Conservation (phyloP, 2,888 invertebrate species). For the Micropterix aruncella region DNA sequence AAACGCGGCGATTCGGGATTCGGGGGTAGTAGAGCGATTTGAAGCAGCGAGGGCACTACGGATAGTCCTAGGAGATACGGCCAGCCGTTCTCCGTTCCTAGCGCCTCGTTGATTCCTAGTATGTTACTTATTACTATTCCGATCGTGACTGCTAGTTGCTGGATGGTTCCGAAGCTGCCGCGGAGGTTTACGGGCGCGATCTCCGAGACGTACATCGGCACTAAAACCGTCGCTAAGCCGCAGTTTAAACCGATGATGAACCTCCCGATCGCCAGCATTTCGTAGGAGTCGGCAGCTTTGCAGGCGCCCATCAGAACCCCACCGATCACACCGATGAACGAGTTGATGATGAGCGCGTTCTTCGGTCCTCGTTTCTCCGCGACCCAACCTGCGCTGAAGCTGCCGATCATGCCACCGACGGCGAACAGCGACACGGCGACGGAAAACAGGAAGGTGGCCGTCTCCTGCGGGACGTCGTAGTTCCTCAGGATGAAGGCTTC, state of each 20-base stretch:
- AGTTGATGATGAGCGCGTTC: constrained; percentile 49
- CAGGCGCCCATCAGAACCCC: constrained; percentile 54
- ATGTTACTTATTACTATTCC: constrained; percentile 31
- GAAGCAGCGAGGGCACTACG: constrained; percentile 26
- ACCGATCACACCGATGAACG: constrained; percentile 47
- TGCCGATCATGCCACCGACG: constrained; percentile 67
- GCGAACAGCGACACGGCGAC: constrained; percentile 64
- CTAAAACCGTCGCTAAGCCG: constrained; percentile 41
- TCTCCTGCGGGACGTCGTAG: constrained; percentile 29
- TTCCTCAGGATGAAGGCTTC: constrained; percentile 44
- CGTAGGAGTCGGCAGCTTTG: constrained; percentile 45
- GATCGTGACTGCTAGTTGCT: constrained; percentile 34
- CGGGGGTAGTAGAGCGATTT: constrained; percentile 27
- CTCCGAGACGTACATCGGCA: constrained; percentile 37
- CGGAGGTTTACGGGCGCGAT: constrained; percentile 28
- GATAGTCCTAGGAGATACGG: constrained; percentile 33
- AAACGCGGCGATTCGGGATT: constrained; percentile 34
- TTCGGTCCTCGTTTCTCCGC: constrained; percentile 56
- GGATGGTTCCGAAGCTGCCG: constrained; percentile 35
- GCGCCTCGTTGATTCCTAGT: constrained; percentile 30
- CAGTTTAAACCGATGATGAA: constrained; percentile 63
- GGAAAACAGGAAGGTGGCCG: constrained; percentile 39
- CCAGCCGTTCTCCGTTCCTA: constrained; percentile 33
- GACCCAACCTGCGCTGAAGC: constrained; percentile 58
- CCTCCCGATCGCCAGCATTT: constrained; percentile 57